Base-by-base conservation (phyloP, 2,888 invertebrate species). In the Thecocarcelia acutangulata region DNA sequence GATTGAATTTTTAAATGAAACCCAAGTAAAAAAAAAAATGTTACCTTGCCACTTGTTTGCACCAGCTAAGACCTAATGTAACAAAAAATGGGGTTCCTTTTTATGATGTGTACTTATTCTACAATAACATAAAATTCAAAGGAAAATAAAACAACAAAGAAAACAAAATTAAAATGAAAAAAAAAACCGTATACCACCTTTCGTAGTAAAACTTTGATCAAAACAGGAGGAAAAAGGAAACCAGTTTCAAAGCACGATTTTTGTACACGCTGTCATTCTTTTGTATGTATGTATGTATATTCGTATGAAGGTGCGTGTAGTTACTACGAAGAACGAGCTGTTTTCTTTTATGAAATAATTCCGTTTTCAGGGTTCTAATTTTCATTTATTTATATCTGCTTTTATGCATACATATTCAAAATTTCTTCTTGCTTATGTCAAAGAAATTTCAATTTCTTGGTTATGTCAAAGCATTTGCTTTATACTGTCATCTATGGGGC, bases 191-290 rank as follows among this genome's bases (percentile, higher is more conserved):
- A n/a, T n/a, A n/a, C n/a, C n/a, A 79, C 12, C 52, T 54, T 73
- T 40, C 21, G 44, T 52, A 59, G 46, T 70, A 56, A 33, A 77
- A 56, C 17, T 70, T 59, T 61, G 21, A 59, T 52, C 72, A 64
- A 52, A 37, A 59, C 24, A 56, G 6, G 28, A 70, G 40, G 42
- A 64, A 75, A 66, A 69, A 33, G 58, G 12, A 80, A 80, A 80
- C 76, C 76, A 72, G 76, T 80, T 80, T 40, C 56, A 72, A 68
- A 56, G 66, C 76, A 80, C 66, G 76, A 72, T 68, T 72, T 80
- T 61, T 37, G 24, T 63, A 58, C 46, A 46, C 66, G 58, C 52
- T 64, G 63, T 44, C 54, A n/a, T 61, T 50, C 44, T 44, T 61
- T 56, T 33, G 33, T 33, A 33, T 33, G 33, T 3, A 33, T 33